These are phyloP conservation scores for Eolophus roseicapilla DNA, from an alignment of 2,113 vertebrate genomes.

Conservation along the genomic window DNA sequence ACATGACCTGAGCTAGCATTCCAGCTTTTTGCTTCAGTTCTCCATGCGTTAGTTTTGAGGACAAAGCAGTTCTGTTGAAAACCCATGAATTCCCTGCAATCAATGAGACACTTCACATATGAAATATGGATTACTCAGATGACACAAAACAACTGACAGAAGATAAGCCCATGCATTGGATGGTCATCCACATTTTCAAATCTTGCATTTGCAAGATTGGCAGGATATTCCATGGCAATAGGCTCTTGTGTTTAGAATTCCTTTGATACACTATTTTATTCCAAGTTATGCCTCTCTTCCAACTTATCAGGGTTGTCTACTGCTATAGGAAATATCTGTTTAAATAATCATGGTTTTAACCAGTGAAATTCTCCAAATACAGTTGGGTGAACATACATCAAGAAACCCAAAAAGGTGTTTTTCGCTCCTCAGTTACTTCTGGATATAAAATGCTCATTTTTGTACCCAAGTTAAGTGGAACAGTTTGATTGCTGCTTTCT, in stretches of 20 bases:
- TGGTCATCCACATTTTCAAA: not conserved
- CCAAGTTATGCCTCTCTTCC: not conserved
- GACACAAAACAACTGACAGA: not conserved
- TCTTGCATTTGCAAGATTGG: not conserved
- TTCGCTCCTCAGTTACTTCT: not conserved
- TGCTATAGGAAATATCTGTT: not conserved
- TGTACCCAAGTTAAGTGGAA: not conserved
- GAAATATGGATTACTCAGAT: not conserved
- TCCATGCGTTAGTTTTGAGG: not conserved
- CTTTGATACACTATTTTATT: not conserved
- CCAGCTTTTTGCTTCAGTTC: not conserved
- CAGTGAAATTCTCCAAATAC: not conserved
- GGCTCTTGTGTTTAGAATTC: not conserved
- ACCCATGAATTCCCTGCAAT: not conserved
- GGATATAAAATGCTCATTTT: not conserved
- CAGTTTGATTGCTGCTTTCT: not conserved
- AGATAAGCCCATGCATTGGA: not conserved
- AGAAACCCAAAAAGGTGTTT: not conserved
- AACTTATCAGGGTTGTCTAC: not conserved
- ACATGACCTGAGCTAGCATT: not conserved
- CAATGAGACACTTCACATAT: not conserved
- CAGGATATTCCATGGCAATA: constrained; percentile 3
- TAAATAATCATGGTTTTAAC: not conserved
- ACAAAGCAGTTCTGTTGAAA: not conserved
- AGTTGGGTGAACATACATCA: not conserved